Base-by-base conservation (phyloP, 2,888 invertebrate species). In the Ecliptopera silaceata region DNA sequence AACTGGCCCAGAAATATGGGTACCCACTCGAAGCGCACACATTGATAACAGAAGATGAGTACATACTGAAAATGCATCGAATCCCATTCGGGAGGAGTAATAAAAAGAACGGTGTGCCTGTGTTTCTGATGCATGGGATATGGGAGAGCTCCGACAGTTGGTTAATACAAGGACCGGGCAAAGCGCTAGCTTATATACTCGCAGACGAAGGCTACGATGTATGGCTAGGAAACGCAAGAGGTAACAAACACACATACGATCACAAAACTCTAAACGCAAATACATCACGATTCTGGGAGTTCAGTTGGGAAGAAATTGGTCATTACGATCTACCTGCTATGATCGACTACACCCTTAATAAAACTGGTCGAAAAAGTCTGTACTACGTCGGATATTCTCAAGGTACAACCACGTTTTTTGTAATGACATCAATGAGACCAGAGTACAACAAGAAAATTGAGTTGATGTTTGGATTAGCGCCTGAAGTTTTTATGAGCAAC, bases 201-300 rank as follows among this genome's bases (percentile, higher is more conserved):
- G 92, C 94, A 0, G 94, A 95, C 60, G 72, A 82, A 42, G 95
- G 95, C 3, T 95, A 92, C 69, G 95, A 95, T 67, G 94, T 95
- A 0, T 97, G 97, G 97, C 75, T 97, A 75, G 96, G 96, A 1
- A 97, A 97, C 79, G 93, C 94, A 1, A 91, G 97, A 69, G 97
- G 97, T 0, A 97, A 96, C 79, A 92, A 92, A 70, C 75, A 86
- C 5, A 65, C 54, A 1, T 54, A 79, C 3, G 64, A 61, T 5
- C 55, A 93, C 71, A 74, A 84, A 1, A 64, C 46, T 1, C 49
- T 82, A 1, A 64, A 60, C 3, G 38, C 70, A 0, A 70, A 64
- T 0, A 55, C 73, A 17, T 17, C 70, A 0, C 60, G 72, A 6
- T 91, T 78, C 61, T 91, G 91, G 91, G 71, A 81, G 10, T 92